phyloP scores from a whole-genome alignment of 2,113 vertebrate genomes.

The Ceuthmochares aereus region DNA sequence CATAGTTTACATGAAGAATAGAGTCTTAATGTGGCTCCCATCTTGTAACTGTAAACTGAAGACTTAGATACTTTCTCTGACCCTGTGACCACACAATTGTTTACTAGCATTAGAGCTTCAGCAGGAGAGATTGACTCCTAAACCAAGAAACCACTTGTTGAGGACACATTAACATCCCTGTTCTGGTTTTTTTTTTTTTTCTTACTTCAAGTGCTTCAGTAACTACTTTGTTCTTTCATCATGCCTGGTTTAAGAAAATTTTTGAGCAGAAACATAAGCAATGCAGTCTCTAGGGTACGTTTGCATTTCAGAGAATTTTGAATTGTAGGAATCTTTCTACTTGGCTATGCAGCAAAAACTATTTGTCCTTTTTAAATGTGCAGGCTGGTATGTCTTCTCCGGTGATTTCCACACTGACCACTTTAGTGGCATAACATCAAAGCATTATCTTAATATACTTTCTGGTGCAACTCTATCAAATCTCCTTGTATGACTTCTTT shows the following conservation, averaged over 20 bases:
- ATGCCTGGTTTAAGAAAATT: not conserved
- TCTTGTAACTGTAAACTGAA: not conserved
- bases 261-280: not conserved
- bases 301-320: not conserved
- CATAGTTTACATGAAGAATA: not conserved
- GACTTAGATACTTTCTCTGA: not conserved
- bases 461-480: not conserved
- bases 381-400: not conserved
- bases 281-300: not conserved
- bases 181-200: not conserved
- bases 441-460: not conserved
- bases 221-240: not conserved
- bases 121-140: not conserved
- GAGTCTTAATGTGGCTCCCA: not conserved
- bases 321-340: not conserved
- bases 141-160: not conserved
- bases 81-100: not conserved
- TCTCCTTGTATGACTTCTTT: not conserved
- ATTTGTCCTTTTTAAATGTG: not conserved
- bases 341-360: not conserved
- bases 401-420: not conserved
- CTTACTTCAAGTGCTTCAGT: not conserved
- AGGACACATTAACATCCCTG: not conserved
- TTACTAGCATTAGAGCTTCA: not conserved
- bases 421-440: not conserved